Evolutionary conservation across 53 echinoderm and acorn worm species (phyloP).

Genomic region (Paracentrotus lividus): DNA sequence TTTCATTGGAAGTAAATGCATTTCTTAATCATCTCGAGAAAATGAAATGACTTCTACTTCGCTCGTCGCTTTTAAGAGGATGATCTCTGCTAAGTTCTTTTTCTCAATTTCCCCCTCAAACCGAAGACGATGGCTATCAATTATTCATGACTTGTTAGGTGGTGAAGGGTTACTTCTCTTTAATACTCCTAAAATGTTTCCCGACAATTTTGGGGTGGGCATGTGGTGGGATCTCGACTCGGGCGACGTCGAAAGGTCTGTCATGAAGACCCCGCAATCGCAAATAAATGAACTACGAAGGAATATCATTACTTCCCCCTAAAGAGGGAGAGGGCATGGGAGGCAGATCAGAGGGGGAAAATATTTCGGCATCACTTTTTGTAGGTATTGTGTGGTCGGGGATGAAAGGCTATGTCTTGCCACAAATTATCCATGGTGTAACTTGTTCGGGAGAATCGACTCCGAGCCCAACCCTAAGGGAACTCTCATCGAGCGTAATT

Average conservation of each 20-base stretch:
- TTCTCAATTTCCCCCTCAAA: constrained; percentile 39
- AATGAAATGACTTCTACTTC: constrained; percentile 10
- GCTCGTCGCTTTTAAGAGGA: neutral
- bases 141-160: constrained; percentile 62
- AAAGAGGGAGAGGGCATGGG: neutral
- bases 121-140: constrained; percentile 15
- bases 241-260: constrained; percentile 20
- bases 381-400: neutral
- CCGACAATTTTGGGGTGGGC: constrained; percentile 34
- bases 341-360: constrained; percentile 22
- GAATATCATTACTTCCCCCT: constrained; percentile 37
- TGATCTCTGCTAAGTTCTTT: constrained; percentile 14
- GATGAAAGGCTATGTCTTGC: neutral
- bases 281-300: constrained; percentile 50
- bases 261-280: constrained; percentile 54
- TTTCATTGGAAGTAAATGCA: constrained; percentile 14
- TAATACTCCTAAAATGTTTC: constrained; percentile 68
- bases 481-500: constrained; percentile 22
- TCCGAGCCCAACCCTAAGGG: neutral
- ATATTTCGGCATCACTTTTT: constrained; percentile 47
- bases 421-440: neutral
- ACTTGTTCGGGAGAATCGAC: neutral
- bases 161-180: neutral
- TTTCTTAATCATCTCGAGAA: constrained; percentile 39
- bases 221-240: constrained; percentile 32